These are phyloP conservation scores for Tetramorium simillimum DNA, from an alignment of 1,140 invertebrate genomes.

Conservation along the genomic window DNA sequence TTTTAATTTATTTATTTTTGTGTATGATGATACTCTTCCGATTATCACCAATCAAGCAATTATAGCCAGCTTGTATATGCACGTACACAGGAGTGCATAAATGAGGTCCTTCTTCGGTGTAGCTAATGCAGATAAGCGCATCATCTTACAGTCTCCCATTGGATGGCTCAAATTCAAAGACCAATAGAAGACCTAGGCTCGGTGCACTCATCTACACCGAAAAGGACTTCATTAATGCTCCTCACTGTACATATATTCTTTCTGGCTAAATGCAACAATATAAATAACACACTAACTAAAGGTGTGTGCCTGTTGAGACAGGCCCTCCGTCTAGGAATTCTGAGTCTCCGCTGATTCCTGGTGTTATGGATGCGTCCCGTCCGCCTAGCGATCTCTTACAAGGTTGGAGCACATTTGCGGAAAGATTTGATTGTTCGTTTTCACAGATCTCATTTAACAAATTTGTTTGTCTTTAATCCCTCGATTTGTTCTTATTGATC, in stretches of 20 bases:
- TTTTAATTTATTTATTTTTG: background rate
- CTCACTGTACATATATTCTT: conserved; percentile 26
- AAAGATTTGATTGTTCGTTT: conserved; percentile 70
- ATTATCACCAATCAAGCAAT: background rate
- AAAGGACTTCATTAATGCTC: too few relatives aligned
- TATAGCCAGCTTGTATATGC: conserved; percentile 44
- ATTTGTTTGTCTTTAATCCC: conserved; percentile 55
- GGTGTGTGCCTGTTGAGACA: conserved; percentile 81
- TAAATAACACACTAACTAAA: conserved; percentile 76
- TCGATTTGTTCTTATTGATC: conserved; percentile 25
- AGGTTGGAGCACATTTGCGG: conserved; percentile 82
- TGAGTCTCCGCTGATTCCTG: conserved; percentile 87
- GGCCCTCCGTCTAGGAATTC: conserved; percentile 87
- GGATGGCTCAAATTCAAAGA: too few relatives aligned
- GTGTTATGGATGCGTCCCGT: conserved; percentile 86
- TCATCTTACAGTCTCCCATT: too few relatives aligned
- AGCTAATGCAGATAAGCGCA: too few relatives aligned
- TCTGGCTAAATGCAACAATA: conserved; percentile 54
- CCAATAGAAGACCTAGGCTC: too few relatives aligned
- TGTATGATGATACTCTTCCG: background rate
- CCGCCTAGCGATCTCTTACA: conserved; percentile 86
- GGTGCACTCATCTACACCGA: too few relatives aligned
- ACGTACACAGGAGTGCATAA: background rate
- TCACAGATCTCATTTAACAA: conserved; percentile 50
- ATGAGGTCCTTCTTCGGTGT: too few relatives aligned